Conservation (phyloP, 2,113 vertebrate species). For the Scartelaos histophorus region DNA sequence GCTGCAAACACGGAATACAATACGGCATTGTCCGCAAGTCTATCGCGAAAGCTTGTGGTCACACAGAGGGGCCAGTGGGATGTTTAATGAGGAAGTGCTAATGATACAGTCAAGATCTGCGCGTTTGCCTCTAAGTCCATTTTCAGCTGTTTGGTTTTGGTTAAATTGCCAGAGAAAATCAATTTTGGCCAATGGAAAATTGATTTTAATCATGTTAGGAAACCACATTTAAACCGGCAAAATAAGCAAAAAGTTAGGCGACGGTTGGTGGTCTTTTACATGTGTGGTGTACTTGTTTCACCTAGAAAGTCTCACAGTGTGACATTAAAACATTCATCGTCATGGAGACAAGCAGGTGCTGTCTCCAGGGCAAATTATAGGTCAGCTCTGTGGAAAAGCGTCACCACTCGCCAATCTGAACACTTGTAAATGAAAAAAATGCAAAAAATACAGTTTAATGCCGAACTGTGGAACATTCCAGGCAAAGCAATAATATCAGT, state of each 20-base stretch:
- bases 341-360: no score
- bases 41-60: conserved; percentile 21
- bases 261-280: background rate
- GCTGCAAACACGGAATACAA: conserved; percentile 60
- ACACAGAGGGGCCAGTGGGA: conserved; percentile 14
- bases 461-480: no score
- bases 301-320: no score
- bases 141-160: background rate
- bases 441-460: no score
- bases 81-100: conserved; percentile 50
- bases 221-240: background rate
- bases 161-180: conserved; percentile 4
- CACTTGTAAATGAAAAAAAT: no score
- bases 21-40: conserved; percentile 59
- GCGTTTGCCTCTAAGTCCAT: background rate
- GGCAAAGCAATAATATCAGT: background rate
- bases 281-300: no score
- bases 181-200: background rate
- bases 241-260: background rate
- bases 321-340: no score
- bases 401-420: no score
- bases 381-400: no score
- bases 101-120: conserved; percentile 43
- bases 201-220: background rate
- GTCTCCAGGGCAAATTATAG: no score